phyloP scores from a whole-genome alignment of 2,888 invertebrate genomes.

The Xestia ashworthii region DNA sequence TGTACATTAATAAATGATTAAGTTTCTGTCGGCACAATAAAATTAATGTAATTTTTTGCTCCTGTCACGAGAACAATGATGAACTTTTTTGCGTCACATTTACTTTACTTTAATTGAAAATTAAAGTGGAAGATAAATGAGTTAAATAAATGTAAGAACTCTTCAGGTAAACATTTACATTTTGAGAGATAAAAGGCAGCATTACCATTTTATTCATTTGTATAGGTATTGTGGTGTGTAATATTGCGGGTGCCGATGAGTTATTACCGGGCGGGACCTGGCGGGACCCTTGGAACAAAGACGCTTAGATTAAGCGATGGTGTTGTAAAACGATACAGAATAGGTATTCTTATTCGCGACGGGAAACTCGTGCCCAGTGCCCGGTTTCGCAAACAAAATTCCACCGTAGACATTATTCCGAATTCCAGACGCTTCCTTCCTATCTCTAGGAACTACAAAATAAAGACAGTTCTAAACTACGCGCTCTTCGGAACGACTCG shows the following conservation, averaged over 20 bases:
- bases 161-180: constrained; percentile 57
- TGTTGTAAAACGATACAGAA: constrained; percentile 73
- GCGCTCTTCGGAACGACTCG: constrained; percentile 77
- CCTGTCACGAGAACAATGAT: constrained; percentile 52
- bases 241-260: constrained; percentile 76
- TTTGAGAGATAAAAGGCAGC: constrained; percentile 56
- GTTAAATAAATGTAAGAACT: constrained; percentile 51
- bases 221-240: constrained; percentile 72
- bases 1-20: constrained; percentile 63
- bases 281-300: constrained; percentile 75
- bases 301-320: constrained; percentile 75
- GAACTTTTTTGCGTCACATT: constrained; percentile 69
- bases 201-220: constrained; percentile 62
- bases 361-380: constrained; percentile 58
- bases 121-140: constrained; percentile 53
- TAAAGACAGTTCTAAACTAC: constrained; percentile 80
- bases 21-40: constrained; percentile 39
- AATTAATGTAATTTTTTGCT: constrained; percentile 47
- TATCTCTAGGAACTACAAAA: constrained; percentile 74
- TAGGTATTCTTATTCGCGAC: constrained; percentile 51
- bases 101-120: constrained; percentile 65
- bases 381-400: constrained; percentile 73
- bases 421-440: constrained; percentile 74
- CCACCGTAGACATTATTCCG: constrained; percentile 74
- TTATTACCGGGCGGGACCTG: constrained; percentile 73